Base-by-base conservation (phyloP, 2,113 vertebrate genomes). In the Hemichromis elongatus region DNA sequence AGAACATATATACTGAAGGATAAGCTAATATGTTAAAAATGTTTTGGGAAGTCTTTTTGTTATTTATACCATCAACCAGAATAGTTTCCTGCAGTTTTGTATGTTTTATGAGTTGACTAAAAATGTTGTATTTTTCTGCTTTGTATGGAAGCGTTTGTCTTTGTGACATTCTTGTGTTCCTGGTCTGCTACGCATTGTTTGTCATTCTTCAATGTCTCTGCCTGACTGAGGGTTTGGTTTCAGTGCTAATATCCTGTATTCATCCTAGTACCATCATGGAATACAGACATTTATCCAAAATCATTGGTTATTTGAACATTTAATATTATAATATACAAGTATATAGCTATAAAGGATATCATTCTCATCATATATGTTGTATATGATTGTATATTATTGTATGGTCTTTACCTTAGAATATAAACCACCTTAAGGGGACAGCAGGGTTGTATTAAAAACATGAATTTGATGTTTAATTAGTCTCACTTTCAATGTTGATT, bases 351-450 rank as follows among this genome's bases (percentile, higher is more conserved):
- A 63, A 63, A 18, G n/a, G 16, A 61, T 37, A 63, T 63, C 4
- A 63, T 63, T 63, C n/a, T 63, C 18, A 63, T n/a, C 18, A 63
- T 63, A 63, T 21, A 63, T 63, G 37, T 2, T 61, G 30, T 63
- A 63, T n/a, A 2, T 1, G 59, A 63, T 4, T 61, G 35, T n/a
- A 35, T n/a, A 37, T 37, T 63, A 63, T 63, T 37, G 2, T n/a
- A n/a, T 63, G 59, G 59, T 37, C 10, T 63, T 63, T 37, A 63
- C 59, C 10, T 63, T 37, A 19, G 0, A 0, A 33, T 63, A 63
- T 12, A 63, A 63, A 37, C 59, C 59, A 63, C 10, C 6, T 63
- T 63, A 7, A n/a, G 59, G 30, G 30, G 18, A 35, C n/a, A 63
- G 19, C 4, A 63, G 33, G 37, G 33, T 63, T 37, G 59, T 37